Conservation (phyloP, 1,140 invertebrate genomes). For the Zaprionus vittiger region DNA sequence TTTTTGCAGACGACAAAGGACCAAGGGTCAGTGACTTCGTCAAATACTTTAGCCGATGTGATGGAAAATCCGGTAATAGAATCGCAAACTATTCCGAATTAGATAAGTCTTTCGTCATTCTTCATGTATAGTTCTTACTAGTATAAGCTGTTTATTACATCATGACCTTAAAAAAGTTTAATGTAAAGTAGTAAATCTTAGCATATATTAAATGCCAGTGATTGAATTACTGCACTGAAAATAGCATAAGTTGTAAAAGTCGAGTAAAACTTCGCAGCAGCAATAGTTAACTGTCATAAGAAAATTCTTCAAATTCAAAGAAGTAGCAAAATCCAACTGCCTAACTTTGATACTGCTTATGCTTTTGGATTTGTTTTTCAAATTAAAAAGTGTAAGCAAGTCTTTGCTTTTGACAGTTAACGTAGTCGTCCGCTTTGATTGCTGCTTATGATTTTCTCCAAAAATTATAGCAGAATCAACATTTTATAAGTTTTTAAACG, state of each 20-base stretch:
- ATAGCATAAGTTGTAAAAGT: conserved; percentile 6
- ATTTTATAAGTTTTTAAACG: not conserved
- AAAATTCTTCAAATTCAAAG: not conserved
- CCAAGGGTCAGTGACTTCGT: conserved; percentile 41
- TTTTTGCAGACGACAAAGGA: conserved; percentile 36
- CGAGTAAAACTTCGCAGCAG: not conserved
- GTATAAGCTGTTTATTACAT: conserved; percentile 3
- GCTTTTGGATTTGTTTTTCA: not conserved
- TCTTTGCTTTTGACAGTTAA: not conserved
- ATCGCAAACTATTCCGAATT: not conserved
- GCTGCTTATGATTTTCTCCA: not conserved
- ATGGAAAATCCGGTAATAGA: conserved; percentile 46
- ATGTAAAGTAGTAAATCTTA: conserved; percentile 2
- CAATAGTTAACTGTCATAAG: not conserved
- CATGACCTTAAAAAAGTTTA: conserved; percentile 1
- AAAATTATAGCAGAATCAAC: not conserved
- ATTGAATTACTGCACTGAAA: conserved; percentile 6
- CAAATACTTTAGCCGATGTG: conserved; percentile 43
- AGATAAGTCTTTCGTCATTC: conserved; percentile 1
- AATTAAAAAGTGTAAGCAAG: not conserved
- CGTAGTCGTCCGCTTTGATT: not conserved
- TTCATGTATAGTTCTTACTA: conserved; percentile 9
- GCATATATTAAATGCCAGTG: conserved; percentile 1
- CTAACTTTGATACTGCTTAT: not conserved
- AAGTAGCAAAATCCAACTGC: not conserved